Evolutionary conservation across 2,113 vertebrate genomes (phyloP), one percentile per base, ranked within the genome.

Genomic region (Megaleporinus macrocephalus): DNA sequence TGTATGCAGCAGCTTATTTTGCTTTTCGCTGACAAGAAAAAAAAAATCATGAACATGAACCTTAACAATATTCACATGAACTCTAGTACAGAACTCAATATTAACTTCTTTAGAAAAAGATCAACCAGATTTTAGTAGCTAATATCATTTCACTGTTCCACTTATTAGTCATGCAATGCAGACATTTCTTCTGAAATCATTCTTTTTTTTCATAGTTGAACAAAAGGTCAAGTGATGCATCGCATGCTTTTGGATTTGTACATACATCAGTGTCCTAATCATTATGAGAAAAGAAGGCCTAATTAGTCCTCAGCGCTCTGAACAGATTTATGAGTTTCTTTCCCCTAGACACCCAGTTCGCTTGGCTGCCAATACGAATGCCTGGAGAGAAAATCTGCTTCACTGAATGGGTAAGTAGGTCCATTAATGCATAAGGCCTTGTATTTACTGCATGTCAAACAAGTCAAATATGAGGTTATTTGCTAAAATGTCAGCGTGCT

Each of bases 401-500:
- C 53, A 57, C 62, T 30, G 29, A 65, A 16, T 65, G 63, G n/a
- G 30, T 33, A 57, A 57, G 53, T 57, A 7, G 24, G 26, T 33
- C 2, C 65, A 68, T 41, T 70, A 61, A 24, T n/a, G 10, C 11
- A 2, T 26, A 61, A 24, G 12, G 57, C 6, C 57, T 26, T 61
- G 57, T 26, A 61, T 70, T 44, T n/a, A 44, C 10, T 70, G 36
- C 66, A n/a, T 70, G 36, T 27, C 66, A 70, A 41, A 44, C 66
- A 44, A 70, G 66, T 70, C 18, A 44, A 70, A 70, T n/a, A 14
- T 44, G 15, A 24, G 33, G 66, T 70, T 70, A 44, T 70, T 24
- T 41, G 66, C 65, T 20, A 68, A 36, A 36, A 68, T 76, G 15
- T 47, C 24, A 63, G 20, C 3, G 10, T 59, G 36, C 61, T 63